Evolutionary conservation across 92 coral and sea anemone species (phyloP), one percentile per base, ranked within the genome.

Genomic region (Hydrozoanthus gracilis): DNA sequence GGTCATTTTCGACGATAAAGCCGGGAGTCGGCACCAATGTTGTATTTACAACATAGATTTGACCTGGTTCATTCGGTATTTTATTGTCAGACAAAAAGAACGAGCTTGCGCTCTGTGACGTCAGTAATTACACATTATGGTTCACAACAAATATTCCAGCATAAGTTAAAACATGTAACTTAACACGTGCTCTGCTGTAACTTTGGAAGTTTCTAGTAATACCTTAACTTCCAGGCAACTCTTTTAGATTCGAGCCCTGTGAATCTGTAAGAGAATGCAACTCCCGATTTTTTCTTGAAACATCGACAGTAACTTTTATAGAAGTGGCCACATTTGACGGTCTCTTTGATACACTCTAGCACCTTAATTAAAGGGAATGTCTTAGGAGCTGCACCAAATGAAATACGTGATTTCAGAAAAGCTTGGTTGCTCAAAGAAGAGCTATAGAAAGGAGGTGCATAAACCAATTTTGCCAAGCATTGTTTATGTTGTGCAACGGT

Each of bases 381-480:
- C 12, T 62, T 82, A 62, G 86, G 76, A 8, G 65, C 76, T 15
- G n/a, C 17, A 62, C 56, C 52, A 62, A 82, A 14, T 82, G 86
- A 82, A 76, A 4, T 3, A 45, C 73, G 35, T 82, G 86, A 82
- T 7, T 82, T 82, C 74, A 82, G 55, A 62, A 82, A 82, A 13
- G 86, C 44, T 44, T 82, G 86, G 86, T 82, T 82, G 46, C 86
- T 69, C 13, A 39, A 44, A 44, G 17, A 69, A 69, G 49, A 16
- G 86, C 92, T 15, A 89, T 15, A 10, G 87, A 58, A 46, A 92
- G 86, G 13, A 79, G 51, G 47, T 48, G 44, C 12, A 44, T 76
- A 61, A 92, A 86, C 91, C 90, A 91, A n/a, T 89, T 79, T 44
- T 89, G 92, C 92, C 92, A 91, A 11, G 92, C 94, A 88, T 86